These are phyloP conservation scores for Mohoua ochrocephala DNA, from an alignment of 2,113 vertebrate species.

Conservation along the genomic window DNA sequence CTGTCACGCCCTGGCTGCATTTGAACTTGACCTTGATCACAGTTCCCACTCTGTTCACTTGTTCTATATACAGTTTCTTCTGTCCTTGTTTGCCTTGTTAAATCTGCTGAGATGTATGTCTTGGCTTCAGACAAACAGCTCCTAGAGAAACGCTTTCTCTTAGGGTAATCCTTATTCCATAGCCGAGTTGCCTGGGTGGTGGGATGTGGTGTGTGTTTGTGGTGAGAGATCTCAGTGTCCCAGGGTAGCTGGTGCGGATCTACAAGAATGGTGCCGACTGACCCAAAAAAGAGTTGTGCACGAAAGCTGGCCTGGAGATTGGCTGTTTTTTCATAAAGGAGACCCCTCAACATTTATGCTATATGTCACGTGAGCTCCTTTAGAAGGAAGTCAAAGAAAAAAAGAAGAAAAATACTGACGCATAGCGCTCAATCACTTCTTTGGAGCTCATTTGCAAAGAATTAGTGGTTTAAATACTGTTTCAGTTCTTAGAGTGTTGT, in stretches of 20 bases:
- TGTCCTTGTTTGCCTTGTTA: background rate
- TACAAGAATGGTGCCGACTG: background rate
- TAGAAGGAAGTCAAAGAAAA: background rate
- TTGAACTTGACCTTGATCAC: background rate
- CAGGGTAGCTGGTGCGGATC: background rate
- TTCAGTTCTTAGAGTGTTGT: background rate
- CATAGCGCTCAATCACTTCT: background rate
- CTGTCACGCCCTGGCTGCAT: accelerated
- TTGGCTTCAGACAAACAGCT: background rate
- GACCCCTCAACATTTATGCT: background rate
- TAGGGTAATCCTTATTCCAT: background rate
- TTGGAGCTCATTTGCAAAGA: background rate
- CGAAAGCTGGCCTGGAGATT: background rate
- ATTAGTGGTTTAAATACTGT: background rate
- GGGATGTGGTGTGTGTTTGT: background rate
- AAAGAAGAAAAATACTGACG: background rate
- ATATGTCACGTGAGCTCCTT: background rate
- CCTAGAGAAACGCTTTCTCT: background rate
- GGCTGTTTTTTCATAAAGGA: background rate
- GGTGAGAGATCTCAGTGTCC: background rate
- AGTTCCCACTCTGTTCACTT: background rate
- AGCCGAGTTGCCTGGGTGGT: background rate
- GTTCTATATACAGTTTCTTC: background rate
- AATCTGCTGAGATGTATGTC: background rate
- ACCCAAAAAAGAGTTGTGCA: background rate